Conservation (phyloP, 2,888 invertebrate species). For the Acleris emargana region DNA sequence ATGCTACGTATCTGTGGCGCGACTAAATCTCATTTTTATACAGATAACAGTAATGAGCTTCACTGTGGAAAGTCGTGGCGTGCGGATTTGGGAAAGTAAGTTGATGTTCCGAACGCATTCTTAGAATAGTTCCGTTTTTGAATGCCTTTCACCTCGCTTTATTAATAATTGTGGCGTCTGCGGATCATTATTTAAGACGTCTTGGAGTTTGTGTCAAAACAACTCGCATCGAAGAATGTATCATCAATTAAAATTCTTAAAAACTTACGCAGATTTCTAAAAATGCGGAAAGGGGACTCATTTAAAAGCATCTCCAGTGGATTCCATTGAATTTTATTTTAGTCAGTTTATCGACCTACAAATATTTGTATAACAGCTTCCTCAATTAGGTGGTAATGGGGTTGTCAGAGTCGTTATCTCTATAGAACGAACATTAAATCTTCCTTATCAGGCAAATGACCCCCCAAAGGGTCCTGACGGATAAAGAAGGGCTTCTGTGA, state of each 20-base stretch:
- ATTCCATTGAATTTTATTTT: neutral
- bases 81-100: conserved; percentile 67
- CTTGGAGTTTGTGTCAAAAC: conserved; percentile 30
- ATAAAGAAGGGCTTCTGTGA: neutral
- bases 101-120: conserved; percentile 58
- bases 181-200: conserved; percentile 46
- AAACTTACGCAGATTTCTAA: no score
- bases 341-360: conserved; percentile 1
- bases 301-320: neutral
- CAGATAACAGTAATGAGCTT: conserved; percentile 46
- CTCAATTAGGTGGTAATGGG: conserved; percentile 31
- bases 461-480: conserved; percentile 3
- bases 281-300: neutral
- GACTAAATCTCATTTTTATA: conserved; percentile 64
- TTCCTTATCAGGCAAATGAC: conserved; percentile 26
- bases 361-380: conserved; percentile 24
- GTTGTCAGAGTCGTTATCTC: conserved; percentile 14
- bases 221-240: conserved; percentile 13
- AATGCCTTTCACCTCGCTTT: conserved; percentile 56
- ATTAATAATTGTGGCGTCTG: conserved; percentile 44
- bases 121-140: conserved; percentile 51
- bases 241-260: conserved; percentile 8
- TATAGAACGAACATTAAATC: conserved; percentile 14
- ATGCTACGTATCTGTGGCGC: conserved; percentile 60
- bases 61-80: conserved; percentile 56